Evolutionary conservation across 2,113 vertebrate species (phyloP).

Genomic region (Hiodon tergisus): DNA sequence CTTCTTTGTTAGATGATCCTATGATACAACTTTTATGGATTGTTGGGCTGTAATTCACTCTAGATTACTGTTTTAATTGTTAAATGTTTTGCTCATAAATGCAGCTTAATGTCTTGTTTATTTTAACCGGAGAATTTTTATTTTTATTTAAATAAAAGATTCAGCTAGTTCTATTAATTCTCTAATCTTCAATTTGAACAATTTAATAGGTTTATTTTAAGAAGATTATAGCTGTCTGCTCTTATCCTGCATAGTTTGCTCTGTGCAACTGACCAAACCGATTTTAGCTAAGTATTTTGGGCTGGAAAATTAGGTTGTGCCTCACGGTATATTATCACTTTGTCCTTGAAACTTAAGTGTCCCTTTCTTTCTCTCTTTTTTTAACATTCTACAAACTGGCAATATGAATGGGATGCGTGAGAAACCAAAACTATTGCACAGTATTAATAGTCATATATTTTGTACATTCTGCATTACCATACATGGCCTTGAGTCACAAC

Average conservation of each 20-base stretch:
- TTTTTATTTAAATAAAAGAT: not conserved
- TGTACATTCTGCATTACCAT: no score
- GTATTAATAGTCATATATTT: no score
- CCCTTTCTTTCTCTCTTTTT: no score
- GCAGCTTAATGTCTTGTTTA: not conserved
- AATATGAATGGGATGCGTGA: no score
- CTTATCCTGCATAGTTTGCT: not conserved
- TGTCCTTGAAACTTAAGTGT: not conserved
- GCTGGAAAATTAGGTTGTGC: not conserved
- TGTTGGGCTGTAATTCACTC: not conserved
- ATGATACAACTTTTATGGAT: not conserved
- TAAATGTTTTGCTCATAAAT: not conserved
- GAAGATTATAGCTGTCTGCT: not conserved
- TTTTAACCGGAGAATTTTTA: not conserved
- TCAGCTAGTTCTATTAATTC: no score
- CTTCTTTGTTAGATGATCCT: not conserved
- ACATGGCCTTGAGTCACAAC: no score
- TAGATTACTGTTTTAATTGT: not conserved
- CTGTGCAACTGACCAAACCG: not conserved
- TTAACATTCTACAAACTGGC: no score
- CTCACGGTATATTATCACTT: not conserved
- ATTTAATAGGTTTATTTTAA: constrained; percentile 1
- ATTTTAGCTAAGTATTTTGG: not conserved
- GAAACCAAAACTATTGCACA: no score
- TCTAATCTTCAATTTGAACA: not conserved